Percentiles rank a stretch among this genome's conserved stretches.
phyloP scores from a whole-genome alignment of 2,113 vertebrate species.

The Mionectes macconnelli region DNA sequence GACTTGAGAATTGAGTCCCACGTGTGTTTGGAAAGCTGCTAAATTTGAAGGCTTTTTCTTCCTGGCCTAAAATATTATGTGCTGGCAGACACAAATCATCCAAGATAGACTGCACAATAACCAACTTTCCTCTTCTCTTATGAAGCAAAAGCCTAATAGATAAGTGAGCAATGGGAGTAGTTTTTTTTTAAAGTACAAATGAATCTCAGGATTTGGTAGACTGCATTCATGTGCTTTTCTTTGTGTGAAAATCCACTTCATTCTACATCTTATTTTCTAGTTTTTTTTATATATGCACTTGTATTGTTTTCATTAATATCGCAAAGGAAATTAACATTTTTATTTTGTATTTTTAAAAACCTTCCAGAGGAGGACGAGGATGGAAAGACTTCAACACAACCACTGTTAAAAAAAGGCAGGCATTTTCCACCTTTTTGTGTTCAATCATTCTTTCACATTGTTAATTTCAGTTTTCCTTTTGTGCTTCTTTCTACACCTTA shows the following conservation, averaged over 20 bases:
- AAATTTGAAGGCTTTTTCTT: background rate
- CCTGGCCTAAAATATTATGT: background rate
- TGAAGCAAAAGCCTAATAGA: background rate
- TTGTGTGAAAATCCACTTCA: constrained; percentile 28
- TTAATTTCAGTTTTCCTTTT: constrained; percentile 56
- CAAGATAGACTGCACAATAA: background rate
- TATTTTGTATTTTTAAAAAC: constrained; percentile 78
- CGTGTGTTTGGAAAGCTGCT: background rate
- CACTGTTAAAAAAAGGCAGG: constrained; percentile 99
- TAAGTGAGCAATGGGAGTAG: background rate
- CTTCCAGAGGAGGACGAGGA: constrained; percentile 94
- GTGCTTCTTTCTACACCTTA: background rate
- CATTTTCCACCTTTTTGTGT: constrained; percentile 82
- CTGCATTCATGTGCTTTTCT: constrained; percentile 31
- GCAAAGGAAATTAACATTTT: constrained; percentile 77
- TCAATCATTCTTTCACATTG: constrained; percentile 63
- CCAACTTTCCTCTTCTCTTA: background rate
- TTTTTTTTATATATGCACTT: background rate
- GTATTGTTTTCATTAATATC: constrained; percentile 57
- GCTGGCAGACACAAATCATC: background rate
- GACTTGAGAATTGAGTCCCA: background rate
- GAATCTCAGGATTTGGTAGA: background rate
- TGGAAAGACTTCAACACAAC: constrained; percentile 90
- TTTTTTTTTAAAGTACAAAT: background rate
- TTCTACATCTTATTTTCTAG: constrained; percentile 43